Conservation (phyloP, 2,888 invertebrate genomes). For the Aromia moschata region DNA sequence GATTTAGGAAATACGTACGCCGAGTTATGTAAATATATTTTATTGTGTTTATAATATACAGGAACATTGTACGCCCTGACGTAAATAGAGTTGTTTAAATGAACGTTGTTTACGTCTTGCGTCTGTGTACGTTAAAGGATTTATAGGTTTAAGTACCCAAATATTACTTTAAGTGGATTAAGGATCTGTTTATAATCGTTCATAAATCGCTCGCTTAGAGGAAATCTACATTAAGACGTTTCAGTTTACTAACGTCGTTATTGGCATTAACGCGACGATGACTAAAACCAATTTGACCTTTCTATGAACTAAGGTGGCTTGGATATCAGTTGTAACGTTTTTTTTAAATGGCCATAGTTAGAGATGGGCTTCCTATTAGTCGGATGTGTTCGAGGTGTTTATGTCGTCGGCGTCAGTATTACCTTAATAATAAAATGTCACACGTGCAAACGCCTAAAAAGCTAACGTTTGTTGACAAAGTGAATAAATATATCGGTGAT, state of each 20-base stretch:
- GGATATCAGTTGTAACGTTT: too few relatives aligned
- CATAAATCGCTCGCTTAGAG: conserved; percentile 32
- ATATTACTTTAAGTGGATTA: conserved; percentile 46
- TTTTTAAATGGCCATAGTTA: too few relatives aligned
- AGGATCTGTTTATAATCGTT: conserved; percentile 43
- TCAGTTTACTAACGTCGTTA: conserved; percentile 6
- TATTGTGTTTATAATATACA: conserved; percentile 44
- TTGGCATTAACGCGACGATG: too few relatives aligned
- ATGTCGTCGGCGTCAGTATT: too few relatives aligned
- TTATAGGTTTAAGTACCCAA: conserved; percentile 43
- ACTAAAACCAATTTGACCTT: too few relatives aligned
- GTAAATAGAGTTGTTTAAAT: conserved; percentile 46
- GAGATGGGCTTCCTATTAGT: too few relatives aligned
- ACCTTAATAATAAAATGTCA: too few relatives aligned
- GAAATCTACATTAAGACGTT: conserved; percentile 29
- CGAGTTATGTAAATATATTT: conserved; percentile 42
- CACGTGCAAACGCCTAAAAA: too few relatives aligned
- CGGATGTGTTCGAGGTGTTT: too few relatives aligned
- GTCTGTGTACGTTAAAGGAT: conserved; percentile 29
- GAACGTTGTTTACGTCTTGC: conserved; percentile 41
- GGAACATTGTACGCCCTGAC: conserved; percentile 36
- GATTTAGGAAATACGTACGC: conserved; percentile 48
- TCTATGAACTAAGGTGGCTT: too few relatives aligned
- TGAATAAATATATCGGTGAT: too few relatives aligned
- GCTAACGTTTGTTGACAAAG: too few relatives aligned